Evolutionary conservation across 2,113 vertebrate species (phyloP), one percentile per base, ranked within the genome.

Genomic region (Callionymus lyra): DNA sequence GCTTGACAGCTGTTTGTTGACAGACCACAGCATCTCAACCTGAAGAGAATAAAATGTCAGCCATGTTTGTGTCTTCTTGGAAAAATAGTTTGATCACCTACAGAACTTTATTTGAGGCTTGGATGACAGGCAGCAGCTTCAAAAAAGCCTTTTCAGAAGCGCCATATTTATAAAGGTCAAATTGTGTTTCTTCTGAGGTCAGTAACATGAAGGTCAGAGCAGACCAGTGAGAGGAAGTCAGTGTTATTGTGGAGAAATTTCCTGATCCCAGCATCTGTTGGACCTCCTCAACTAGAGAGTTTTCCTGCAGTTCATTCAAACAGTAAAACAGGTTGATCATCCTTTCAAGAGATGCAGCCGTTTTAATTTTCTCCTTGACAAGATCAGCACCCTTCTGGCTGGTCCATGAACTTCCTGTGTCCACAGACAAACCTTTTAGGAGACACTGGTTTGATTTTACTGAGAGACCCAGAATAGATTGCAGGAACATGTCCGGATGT

Each of bases 281-380:
- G 19, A 48, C 38, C 21, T 39, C 19, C 34, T 47, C 19, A 12
- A 47, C 34, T 17, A 47, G 12, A 6, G 45, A 47, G 6, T 15
- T 6, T 10, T 47, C 19, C n/a, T n/a, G n/a, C 31, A 45, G 10
- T 12, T 45, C 43, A 1, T 16, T 45, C 1, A 45, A 32, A 12
- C 43, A 45, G 34, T 46, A 19, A 13, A 46, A 35, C 17, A 36
- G 13, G 33, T 46, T 46, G 12, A 46, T 36, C n/a, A 16, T 39
- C 12, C 14, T 10, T 12, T 39, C 46, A 10, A 21, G 14, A 15
- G 27, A 13, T 11, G 12, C 15, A 3, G 10, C 8, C 12, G 16
- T 15, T 2, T 9, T 18, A 2, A 48, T 48, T 9, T 31, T 16
- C 16, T 39, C 8, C 15, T 48, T 39, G 27, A 48, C 32, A 6